Evolutionary conservation across 2,888 invertebrate genomes (phyloP).

Genomic region (Steromphala cineraria): DNA sequence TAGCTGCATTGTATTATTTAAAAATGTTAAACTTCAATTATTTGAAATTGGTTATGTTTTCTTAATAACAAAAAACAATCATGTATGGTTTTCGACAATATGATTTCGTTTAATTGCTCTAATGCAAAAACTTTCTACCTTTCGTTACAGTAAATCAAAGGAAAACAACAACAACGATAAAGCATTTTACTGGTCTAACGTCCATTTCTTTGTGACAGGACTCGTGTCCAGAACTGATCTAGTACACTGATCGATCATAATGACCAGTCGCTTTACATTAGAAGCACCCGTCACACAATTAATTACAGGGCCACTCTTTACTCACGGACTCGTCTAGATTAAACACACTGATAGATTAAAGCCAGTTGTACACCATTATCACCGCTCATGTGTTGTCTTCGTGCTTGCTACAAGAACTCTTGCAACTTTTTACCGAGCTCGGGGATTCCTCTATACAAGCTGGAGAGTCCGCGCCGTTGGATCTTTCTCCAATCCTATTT

Average conservation of each 20-base stretch:
- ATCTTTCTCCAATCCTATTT: slow-evolving; percentile 20
- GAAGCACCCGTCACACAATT: background rate
- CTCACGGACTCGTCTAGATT: slow-evolving; percentile 1
- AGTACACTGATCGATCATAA: background rate
- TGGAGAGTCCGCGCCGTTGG: background rate
- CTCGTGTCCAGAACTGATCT: too few species aligned
- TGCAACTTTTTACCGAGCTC: background rate
- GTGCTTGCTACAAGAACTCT: background rate
- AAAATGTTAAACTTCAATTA: too few species aligned
- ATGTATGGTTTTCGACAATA: too few species aligned
- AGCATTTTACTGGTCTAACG: too few species aligned
- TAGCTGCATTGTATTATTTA: too few species aligned
- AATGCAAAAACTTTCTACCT: too few species aligned
- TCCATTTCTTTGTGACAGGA: too few species aligned
- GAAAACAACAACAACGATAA: too few species aligned
- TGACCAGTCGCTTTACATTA: background rate
- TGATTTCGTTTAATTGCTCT: too few species aligned
- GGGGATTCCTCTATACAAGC: background rate
- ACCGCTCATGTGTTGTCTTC: background rate
- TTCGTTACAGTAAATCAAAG: too few species aligned
- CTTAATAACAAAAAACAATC: too few species aligned
- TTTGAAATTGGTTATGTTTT: too few species aligned
- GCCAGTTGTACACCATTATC: background rate
- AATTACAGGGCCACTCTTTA: slow-evolving; percentile 7
- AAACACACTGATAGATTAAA: slow-evolving; percentile 11